phyloP scores from a whole-genome alignment of 2,888 invertebrate species.

The Caenorhabditis plicata region DNA sequence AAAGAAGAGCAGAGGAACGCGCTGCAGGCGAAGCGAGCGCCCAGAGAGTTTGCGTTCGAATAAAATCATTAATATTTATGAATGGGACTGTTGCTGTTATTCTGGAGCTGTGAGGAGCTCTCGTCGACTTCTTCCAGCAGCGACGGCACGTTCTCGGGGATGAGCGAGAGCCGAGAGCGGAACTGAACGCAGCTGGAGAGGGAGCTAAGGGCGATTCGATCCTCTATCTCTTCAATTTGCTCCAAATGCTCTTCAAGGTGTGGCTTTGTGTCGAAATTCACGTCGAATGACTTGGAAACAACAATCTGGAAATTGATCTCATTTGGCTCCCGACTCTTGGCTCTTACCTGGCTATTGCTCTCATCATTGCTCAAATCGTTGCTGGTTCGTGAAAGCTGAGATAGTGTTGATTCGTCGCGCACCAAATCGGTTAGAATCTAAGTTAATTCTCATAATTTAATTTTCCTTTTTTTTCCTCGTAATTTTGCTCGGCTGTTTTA shows the following conservation, averaged over 20 bases:
- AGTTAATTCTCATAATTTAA: too few relatives aligned
- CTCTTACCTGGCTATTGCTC: conserved; percentile 19
- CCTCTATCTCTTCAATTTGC: conserved; percentile 52
- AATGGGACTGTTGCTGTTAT: too few relatives aligned
- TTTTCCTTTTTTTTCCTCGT: too few relatives aligned
- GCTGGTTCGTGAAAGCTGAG: conserved; percentile 12
- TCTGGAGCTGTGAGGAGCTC: too few relatives aligned
- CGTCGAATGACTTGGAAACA: conserved; percentile 50
- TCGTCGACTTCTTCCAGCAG: conserved; percentile 49
- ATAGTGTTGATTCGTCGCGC: conserved; percentile 40
- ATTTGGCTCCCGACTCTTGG: background rate
- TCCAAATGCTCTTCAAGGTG: conserved; percentile 27
- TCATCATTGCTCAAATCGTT: conserved; percentile 15
- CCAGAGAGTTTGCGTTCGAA: too few relatives aligned
- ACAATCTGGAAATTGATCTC: conserved; percentile 31
- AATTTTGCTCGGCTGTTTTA: background rate
- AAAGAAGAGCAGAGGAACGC: too few relatives aligned
- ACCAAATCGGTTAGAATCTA: conserved; percentile 43
- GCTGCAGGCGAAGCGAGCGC: too few relatives aligned
- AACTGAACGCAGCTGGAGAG: conserved; percentile 40
- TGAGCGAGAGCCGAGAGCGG: conserved; percentile 52
- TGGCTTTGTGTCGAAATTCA: conserved; percentile 21
- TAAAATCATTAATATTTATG: too few relatives aligned
- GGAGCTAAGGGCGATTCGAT: conserved; percentile 35
- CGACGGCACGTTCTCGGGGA: conserved; percentile 47